Conservation (phyloP, 2,113 vertebrate species). For the Alethe castanea region DNA sequence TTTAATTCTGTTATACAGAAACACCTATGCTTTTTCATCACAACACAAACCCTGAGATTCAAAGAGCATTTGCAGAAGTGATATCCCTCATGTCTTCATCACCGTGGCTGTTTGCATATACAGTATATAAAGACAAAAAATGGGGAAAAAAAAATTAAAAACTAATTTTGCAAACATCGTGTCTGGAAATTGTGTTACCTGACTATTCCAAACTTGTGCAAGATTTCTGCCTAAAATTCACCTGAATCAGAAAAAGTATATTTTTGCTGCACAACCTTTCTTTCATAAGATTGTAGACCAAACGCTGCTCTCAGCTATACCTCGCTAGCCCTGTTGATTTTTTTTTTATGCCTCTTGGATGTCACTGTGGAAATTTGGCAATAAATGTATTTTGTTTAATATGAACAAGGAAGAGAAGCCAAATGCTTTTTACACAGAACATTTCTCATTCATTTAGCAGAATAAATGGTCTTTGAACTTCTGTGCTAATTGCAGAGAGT, state of each 20-base stretch:
- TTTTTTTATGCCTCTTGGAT: neutral
- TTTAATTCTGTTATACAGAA: neutral
- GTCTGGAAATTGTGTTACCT: neutral
- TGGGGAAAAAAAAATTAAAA: neutral
- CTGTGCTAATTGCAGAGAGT: neutral
- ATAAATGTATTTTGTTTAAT: neutral
- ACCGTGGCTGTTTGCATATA: neutral
- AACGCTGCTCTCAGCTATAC: neutral
- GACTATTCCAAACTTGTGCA: neutral
- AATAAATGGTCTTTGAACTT: neutral
- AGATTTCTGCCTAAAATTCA: neutral
- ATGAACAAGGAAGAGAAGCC: neutral
- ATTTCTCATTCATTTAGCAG: neutral
- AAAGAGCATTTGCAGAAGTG: neutral
- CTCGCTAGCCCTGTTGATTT: neutral
- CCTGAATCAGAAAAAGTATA: neutral
- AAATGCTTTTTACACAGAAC: neutral
- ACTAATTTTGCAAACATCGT: neutral
- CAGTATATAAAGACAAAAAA: neutral
- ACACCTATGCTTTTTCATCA: neutral
- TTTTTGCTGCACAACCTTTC: neutral
- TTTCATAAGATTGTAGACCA: neutral
- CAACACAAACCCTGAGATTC: neutral
- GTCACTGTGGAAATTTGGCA: neutral
- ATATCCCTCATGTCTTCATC: neutral